Evolutionary conservation across 2,888 invertebrate species (phyloP), one percentile per base, ranked within the genome.

Genomic region (Pogonocherus hispidulus): DNA sequence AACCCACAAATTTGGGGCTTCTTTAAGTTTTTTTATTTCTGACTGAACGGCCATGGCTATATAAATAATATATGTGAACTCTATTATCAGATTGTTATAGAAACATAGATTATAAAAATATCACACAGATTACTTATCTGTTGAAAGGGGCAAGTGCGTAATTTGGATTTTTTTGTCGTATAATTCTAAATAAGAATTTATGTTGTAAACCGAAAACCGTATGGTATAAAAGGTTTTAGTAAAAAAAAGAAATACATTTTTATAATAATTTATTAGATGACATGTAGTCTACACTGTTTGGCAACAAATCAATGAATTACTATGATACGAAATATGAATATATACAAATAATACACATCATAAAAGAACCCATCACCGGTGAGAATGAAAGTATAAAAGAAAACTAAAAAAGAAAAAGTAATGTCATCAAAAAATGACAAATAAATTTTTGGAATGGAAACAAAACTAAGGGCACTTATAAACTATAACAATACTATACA

Each of bases 401-500:
- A 60, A 54, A 55, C 44, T 9, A 37, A 37, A 44, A 46, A 67
- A 64, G 35, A 49, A 32, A 63, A 63, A 46, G 23, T 49, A 56
- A 6, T 22, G 46, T 47, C 44, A 54, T 55, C 32, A 60, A 63
- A 49, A 63, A 49, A 60, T 8, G 16, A 52, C 52, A 9, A 16
- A 9, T 19, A 44, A 56, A 35, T 47, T 59, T 49, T 22, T 41
- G 57, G 60, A 51, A 35, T 37, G 66, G 27, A 66, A 74, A 65
- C 66, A 47, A 67, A 73, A 75, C 69, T 76, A 79, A 74, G 76
- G 75, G 49, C 78, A 76, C 76, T 76, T 78, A 71, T 65, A 77
- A 79, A 75, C 56, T 75, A 78, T 77, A 75, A 75, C 73, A 73
- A 67, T 76, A 76, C 74, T 78, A 74, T 78, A 76, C 75, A 76